These are phyloP conservation scores for Chrosomus eos DNA, from an alignment of 2,797 vertebrate species.

Conservation along the genomic window DNA sequence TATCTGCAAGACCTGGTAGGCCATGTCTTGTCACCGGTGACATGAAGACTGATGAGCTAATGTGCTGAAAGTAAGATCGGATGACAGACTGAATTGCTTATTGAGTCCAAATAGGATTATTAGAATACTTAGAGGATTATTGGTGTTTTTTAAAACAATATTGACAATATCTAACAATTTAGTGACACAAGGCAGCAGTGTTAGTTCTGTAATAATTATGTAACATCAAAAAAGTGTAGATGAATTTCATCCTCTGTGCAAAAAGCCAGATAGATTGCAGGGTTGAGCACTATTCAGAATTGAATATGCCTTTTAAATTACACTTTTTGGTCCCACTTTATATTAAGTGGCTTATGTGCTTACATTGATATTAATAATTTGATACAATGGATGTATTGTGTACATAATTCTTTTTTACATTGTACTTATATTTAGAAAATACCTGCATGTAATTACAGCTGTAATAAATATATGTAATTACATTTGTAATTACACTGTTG, in stretches of 20 bases:
- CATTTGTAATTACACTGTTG: too few relatives aligned
- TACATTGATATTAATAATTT: too few relatives aligned
- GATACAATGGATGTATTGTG: too few relatives aligned
- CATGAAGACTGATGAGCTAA: conserved; percentile 39
- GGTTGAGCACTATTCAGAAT: too few relatives aligned
- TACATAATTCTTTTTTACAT: too few relatives aligned
- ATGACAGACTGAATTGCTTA: neutral
- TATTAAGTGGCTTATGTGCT: too few relatives aligned
- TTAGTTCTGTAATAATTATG: neutral
- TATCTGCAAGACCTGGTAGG: conserved; percentile 12
- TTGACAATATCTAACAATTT: neutral
- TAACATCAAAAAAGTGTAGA: neutral
- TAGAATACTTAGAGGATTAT: neutral
- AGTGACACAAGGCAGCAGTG: neutral
- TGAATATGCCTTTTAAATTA: too few relatives aligned
- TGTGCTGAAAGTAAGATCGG: neutral
- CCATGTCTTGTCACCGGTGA: conserved; percentile 20
- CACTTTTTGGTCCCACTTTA: too few relatives aligned
- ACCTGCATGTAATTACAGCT: too few relatives aligned
- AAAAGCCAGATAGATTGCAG: neutral
- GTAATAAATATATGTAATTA: too few relatives aligned
- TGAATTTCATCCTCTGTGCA: neutral
- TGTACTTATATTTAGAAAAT: too few relatives aligned
- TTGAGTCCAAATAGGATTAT: neutral
- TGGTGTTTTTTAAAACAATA: neutral